Conservation (phyloP, 2,113 vertebrate genomes). For the Stegastes partitus region DNA sequence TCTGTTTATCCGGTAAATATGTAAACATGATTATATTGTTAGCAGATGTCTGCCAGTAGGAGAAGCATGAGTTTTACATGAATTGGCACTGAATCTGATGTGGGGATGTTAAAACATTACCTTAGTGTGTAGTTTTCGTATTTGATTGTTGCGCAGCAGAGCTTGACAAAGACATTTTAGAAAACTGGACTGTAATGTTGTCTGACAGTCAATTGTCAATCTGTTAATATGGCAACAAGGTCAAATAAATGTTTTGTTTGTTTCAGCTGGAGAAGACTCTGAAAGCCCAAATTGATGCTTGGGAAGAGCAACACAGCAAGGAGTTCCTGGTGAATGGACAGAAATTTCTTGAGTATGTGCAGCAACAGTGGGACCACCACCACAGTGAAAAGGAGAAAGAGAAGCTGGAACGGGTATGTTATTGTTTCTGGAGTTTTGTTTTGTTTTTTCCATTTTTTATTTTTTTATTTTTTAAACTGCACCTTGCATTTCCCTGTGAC, state of each 20-base stretch:
- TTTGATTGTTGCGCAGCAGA: not conserved
- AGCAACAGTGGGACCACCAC: conserved; percentile 90
- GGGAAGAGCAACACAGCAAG: conserved; percentile 85
- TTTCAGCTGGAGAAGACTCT: conserved; percentile 92
- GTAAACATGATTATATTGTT: not conserved
- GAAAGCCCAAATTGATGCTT: conserved; percentile 86
- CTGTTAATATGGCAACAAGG: not conserved
- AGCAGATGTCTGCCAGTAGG: not conserved
- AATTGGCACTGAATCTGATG: not conserved
- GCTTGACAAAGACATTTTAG: not conserved
- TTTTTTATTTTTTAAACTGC: too few relatives aligned
- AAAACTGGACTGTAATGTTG: not conserved
- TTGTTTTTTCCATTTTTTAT: too few relatives aligned
- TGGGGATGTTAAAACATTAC: conserved; percentile 23
- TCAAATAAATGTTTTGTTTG: not conserved
- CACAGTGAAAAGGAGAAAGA: conserved; percentile 90
- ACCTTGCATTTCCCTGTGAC: not conserved
- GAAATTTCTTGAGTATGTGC: conserved; percentile 89
- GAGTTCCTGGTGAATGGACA: conserved; percentile 90
- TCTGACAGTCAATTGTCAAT: too few relatives aligned
- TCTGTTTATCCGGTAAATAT: not conserved
- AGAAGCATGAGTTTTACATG: too few relatives aligned
- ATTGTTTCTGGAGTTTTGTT: too few relatives aligned
- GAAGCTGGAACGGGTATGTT: conserved; percentile 90
- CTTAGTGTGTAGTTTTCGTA: not conserved